Percentiles rank a stretch among this genome's conserved stretches.
Evolutionary conservation across 2,888 invertebrate genomes (phyloP).

Genomic region (Mimas tiliae): DNA sequence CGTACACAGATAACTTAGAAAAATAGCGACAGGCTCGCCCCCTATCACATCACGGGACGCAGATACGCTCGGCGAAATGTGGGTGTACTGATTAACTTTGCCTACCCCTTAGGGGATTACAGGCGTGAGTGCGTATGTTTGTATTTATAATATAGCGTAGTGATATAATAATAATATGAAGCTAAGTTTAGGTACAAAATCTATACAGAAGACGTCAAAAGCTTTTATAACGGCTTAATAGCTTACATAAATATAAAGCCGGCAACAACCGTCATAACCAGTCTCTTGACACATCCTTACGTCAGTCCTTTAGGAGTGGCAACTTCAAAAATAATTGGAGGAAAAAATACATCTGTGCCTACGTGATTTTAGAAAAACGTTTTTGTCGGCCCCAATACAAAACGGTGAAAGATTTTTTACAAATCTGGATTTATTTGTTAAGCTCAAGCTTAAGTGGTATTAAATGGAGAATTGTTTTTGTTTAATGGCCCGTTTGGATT

Average conservation of each 20-base stretch:
- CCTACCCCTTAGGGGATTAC: too few relatives aligned
- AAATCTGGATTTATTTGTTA: not conserved
- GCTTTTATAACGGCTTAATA: not conserved
- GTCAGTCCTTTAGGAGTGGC: constrained; percentile 6
- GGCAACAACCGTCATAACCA: not conserved
- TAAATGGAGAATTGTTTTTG: not conserved
- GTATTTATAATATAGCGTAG: too few relatives aligned
- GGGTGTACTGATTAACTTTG: too few relatives aligned
- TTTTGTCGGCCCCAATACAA: not conserved
- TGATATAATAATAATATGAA: too few relatives aligned
- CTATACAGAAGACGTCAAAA: not conserved
- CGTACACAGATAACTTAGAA: too few relatives aligned
- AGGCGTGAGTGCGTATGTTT: too few relatives aligned
- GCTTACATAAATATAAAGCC: not conserved
- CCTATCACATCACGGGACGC: too few relatives aligned
- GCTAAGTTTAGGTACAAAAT: too few relatives aligned
- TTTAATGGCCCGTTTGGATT: not conserved
- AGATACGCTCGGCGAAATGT: too few relatives aligned
- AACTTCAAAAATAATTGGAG: constrained; percentile 19
- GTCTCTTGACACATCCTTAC: constrained; percentile 15
- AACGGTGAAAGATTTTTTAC: constrained; percentile 1
- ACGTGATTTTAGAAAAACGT: not conserved
- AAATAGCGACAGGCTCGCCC: too few relatives aligned
- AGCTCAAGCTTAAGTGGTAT: not conserved
- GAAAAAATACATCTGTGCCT: not conserved